phyloP scores from a whole-genome alignment of 2,888 invertebrate species.

The Drosophila conformis region DNA sequence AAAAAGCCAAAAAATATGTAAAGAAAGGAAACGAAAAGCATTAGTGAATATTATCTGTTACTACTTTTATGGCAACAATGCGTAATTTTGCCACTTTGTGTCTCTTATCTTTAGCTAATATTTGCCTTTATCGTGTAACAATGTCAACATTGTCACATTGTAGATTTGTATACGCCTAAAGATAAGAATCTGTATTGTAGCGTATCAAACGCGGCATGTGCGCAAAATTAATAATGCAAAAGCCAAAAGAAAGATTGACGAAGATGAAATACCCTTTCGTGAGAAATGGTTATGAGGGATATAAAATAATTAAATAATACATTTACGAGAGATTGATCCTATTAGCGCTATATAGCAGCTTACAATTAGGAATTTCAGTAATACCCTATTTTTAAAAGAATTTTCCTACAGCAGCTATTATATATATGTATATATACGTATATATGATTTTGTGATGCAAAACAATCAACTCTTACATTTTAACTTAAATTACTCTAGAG shows the following conservation, averaged over 20 bases:
- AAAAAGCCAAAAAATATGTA: slow-evolving; percentile 53
- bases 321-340: too few species aligned
- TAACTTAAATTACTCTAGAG: neutral
- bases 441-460: neutral
- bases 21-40: neutral
- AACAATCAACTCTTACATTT: neutral
- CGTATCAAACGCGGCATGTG: neutral
- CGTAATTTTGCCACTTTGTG: neutral
- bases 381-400: neutral
- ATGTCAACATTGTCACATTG: neutral
- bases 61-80: neutral
- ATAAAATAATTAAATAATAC: neutral
- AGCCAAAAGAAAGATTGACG: neutral
- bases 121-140: slow-evolving; percentile 33
- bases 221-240: neutral
- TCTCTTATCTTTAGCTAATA: slow-evolving; percentile 34
- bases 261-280: neutral
- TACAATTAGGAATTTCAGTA: neutral
- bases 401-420: neutral
- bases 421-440: neutral
- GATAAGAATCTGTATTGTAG: neutral
- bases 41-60: neutral
- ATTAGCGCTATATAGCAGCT: neutral
- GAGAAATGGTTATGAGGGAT: neutral
- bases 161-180: neutral